Conservation (phyloP, 2,113 vertebrate genomes). For the Leptosomus discolor region DNA sequence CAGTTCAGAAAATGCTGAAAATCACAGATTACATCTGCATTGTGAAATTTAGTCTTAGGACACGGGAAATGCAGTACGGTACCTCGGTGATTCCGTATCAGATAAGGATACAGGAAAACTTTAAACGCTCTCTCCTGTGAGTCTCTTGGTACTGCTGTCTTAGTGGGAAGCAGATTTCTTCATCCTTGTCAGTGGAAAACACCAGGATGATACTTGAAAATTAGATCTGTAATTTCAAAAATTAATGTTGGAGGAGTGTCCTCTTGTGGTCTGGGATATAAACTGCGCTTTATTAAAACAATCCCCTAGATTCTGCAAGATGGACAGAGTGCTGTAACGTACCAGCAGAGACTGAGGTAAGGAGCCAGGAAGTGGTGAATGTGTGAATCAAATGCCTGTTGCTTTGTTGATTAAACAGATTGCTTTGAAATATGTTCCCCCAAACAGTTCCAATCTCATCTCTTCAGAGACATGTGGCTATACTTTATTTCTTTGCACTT, state of each 20-base stretch:
- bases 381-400: conserved; percentile 71
- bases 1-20: background rate
- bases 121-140: background rate
- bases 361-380: conserved; percentile 61
- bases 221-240: background rate
- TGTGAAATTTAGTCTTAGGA: background rate
- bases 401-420: conserved; percentile 73
- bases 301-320: conserved; percentile 56
- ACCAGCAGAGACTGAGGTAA: conserved; percentile 65
- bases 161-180: background rate
- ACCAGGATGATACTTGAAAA: background rate
- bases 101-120: background rate
- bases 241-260: conserved; percentile 15
- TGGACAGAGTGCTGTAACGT: conserved; percentile 57
- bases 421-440: conserved; percentile 69
- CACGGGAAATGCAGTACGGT: background rate
- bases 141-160: background rate
- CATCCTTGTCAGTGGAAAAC: background rate
- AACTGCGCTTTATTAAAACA: conserved; percentile 52
- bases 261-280: conserved; percentile 37
- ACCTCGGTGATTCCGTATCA: background rate
- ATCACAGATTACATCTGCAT: background rate
- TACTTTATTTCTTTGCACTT: conserved; percentile 53
- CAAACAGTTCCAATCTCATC: conserved; percentile 63
- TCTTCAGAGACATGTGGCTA: conserved; percentile 48